These are phyloP conservation scores for Eulemur macaco DNA, from an alignment of 2,113 vertebrate species.

Conservation along the genomic window DNA sequence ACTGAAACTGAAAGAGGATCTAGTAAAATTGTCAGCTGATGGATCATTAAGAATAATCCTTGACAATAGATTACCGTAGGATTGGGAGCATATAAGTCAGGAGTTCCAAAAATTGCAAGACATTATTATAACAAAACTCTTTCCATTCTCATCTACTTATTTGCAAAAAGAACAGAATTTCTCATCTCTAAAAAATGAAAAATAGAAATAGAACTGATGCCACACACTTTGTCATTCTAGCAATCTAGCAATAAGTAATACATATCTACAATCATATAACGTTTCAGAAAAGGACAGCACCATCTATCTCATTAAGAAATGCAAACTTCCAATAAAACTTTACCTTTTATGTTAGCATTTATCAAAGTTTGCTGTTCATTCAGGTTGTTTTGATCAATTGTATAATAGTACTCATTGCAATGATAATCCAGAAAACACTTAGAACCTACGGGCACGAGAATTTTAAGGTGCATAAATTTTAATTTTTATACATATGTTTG, in stretches of 20 bases:
- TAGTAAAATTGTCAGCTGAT: neutral
- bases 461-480: conserved; percentile 44
- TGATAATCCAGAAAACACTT: conserved; percentile 15
- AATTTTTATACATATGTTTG: neutral
- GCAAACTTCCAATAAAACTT: neutral
- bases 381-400: conserved; percentile 28
- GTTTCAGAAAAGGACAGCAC: neutral
- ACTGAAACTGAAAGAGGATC: neutral
- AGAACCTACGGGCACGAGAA: neutral
- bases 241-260: conserved; percentile 17
- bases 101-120: neutral
- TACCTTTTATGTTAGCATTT: conserved; percentile 3
- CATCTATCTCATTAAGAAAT: conserved; percentile 43
- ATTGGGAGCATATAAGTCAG: neutral
- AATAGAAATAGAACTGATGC: neutral
- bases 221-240: conserved; percentile 8
- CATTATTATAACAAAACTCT: neutral
- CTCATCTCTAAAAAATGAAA: conserved; percentile 40
- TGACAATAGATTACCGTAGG: neutral
- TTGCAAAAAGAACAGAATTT: neutral
- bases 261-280: neutral
- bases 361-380: conserved; percentile 29
- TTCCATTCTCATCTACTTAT: neutral
- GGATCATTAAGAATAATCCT: neutral
- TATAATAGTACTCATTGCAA: neutral